phyloP scores from a whole-genome alignment of 2,113 vertebrate species.

The Sapajus apella region DNA sequence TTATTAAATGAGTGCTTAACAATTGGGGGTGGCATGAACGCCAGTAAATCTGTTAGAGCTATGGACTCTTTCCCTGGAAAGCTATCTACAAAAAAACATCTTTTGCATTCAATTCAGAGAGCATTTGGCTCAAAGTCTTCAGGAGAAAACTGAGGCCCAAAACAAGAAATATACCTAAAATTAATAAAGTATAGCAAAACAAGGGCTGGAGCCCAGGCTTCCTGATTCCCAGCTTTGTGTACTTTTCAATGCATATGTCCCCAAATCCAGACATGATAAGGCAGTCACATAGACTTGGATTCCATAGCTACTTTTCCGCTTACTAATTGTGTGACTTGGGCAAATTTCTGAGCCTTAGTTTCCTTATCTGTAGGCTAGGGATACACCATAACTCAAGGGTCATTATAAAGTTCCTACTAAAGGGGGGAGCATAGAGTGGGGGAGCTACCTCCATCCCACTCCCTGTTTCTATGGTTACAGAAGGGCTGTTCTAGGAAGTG shows the following conservation, averaged over 20 bases:
- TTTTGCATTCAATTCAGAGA: not conserved
- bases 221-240: not conserved
- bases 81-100: not conserved
- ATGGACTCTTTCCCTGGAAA: not conserved
- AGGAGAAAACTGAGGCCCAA: not conserved
- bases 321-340: not conserved
- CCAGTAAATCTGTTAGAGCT: not conserved
- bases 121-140: not conserved
- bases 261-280: accelerated
- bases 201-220: too few species aligned
- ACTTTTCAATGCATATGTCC: too few species aligned
- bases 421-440: not conserved
- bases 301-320: not conserved
- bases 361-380: not conserved
- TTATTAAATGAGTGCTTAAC: not conserved
- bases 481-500: not conserved
- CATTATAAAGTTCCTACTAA: not conserved
- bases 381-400: too few species aligned
- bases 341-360: not conserved
- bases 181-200: not conserved
- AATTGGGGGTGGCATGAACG: too few species aligned
- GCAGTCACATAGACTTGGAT: accelerated
- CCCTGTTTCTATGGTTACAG: not conserved
- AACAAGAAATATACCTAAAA: not conserved
- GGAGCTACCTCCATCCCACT: not conserved